Percentiles rank a stretch among this genome's conserved stretches.
Conservation (phyloP, 2,888 invertebrate species). For the Eupithecia tripunctaria region DNA sequence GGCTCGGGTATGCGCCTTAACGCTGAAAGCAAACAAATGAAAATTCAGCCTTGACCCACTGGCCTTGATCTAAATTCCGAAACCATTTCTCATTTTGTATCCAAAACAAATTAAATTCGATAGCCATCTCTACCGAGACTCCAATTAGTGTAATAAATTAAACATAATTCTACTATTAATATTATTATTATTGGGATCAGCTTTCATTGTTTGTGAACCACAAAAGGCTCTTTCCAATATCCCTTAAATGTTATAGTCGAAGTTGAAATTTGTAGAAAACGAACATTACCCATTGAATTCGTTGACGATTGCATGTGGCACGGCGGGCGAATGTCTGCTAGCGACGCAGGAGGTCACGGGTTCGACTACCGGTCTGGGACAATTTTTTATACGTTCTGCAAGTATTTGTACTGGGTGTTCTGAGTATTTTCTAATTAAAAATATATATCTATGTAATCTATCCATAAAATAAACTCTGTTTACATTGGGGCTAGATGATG, state of each 20-base stretch:
- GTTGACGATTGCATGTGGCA: too few species aligned
- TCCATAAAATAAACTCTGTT: too few species aligned
- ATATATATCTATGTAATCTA: too few species aligned
- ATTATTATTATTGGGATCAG: constrained; percentile 29
- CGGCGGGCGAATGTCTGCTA: too few species aligned
- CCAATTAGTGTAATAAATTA: constrained; percentile 32
- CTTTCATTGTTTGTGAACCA: constrained; percentile 31
- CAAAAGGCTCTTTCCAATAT: constrained; percentile 25
- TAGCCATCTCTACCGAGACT: constrained; percentile 2
- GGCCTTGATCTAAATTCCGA: constrained; percentile 1
- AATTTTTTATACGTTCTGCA: too few species aligned
- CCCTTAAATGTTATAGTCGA: constrained; percentile 16
- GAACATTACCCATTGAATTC: background rate
- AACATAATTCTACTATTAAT: constrained; percentile 25
- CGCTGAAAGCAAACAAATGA: background rate
- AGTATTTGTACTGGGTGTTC: too few species aligned
- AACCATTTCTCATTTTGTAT: constrained; percentile 7
- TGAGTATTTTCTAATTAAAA: too few species aligned
- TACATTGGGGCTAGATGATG: too few species aligned
- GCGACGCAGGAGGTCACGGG: too few species aligned
- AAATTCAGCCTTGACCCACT: too few species aligned
- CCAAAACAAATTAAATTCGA: constrained; percentile 14
- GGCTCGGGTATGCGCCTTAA: too few species aligned
- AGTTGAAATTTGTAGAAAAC: constrained; percentile 8
- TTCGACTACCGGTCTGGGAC: too few species aligned